These are phyloP conservation scores for Sebastes minor DNA, from an alignment of 2,797 vertebrate species.

Conservation along the genomic window DNA sequence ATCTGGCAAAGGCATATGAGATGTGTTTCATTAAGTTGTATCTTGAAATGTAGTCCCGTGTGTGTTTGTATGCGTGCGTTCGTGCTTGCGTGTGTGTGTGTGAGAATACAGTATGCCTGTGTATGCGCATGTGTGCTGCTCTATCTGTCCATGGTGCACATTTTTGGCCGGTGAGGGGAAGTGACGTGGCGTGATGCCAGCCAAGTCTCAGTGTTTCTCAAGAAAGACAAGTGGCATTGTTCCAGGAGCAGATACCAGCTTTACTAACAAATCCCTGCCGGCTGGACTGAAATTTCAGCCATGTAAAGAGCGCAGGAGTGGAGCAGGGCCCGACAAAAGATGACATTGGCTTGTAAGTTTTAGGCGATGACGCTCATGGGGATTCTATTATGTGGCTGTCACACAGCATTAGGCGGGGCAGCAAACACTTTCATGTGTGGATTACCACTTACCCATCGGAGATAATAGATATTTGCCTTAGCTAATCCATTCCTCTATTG, in stretches of 20 bases:
- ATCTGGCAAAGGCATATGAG: conserved; percentile 47
- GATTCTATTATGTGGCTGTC: conserved; percentile 87
- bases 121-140: neutral
- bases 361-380: conserved; percentile 75
- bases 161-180: conserved; percentile 36
- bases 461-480: conserved; percentile 86
- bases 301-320: conserved; percentile 73
- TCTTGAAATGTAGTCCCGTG: conserved; percentile 13
- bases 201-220: conserved; percentile 62
- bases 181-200: conserved; percentile 53
- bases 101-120: neutral
- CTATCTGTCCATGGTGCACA: neutral
- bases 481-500: conserved; percentile 82
- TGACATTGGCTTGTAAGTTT: conserved; percentile 86
- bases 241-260: conserved; percentile 76
- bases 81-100: neutral
- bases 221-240: conserved; percentile 71
- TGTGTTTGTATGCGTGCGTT: neutral
- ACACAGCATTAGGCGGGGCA: conserved; percentile 85
- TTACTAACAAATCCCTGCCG: conserved; percentile 78
- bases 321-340: conserved; percentile 82
- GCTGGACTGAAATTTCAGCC: conserved; percentile 81
- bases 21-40: conserved; percentile 66
- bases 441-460: conserved; percentile 86
- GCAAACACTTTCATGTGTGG: conserved; percentile 87